A percentile compares a stretch with the other conserved stretches of the same genome.
These are phyloP conservation scores for Falco rusticolus DNA, from an alignment of 2,797 vertebrate genomes.

Conservation along the genomic window DNA sequence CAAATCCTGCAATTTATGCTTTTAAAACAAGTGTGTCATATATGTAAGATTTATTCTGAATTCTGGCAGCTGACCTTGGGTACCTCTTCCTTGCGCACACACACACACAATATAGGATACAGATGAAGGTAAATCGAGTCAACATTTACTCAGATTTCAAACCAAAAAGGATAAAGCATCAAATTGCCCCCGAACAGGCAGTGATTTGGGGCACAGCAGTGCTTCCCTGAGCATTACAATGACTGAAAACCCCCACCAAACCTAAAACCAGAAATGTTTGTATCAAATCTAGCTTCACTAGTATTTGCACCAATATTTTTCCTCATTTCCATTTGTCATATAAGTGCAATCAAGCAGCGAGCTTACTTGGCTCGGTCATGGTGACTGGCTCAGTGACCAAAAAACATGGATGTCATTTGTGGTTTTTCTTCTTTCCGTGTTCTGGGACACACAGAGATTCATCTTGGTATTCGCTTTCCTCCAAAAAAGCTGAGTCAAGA, in stretches of 20 bases:
- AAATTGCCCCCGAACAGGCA: not conserved
- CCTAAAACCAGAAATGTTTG: fast-evolving
- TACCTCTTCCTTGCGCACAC: not conserved
- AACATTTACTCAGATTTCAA: not conserved
- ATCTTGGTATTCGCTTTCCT: not conserved
- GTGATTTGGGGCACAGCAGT: fast-evolving
- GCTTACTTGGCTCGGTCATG: not conserved
- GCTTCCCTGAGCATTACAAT: not conserved
- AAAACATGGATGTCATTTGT: not conserved
- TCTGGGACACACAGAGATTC: not conserved
- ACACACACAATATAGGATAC: not conserved
- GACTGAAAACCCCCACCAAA: fast-evolving
- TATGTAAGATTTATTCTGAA: not conserved
- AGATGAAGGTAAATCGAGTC: not conserved
- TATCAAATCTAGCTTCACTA: not conserved
- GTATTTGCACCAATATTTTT: not conserved
- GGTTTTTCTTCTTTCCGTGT: not conserved
- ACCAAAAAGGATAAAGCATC: not conserved
- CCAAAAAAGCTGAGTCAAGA: not conserved
- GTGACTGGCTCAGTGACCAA: not conserved
- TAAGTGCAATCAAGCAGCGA: not conserved
- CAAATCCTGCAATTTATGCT: not conserved
- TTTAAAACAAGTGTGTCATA: not conserved
- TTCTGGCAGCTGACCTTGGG: not conserved
- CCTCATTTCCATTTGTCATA: not conserved